A percentile compares a stretch with the other conserved stretches of the same genome.
Conservation (phyloP, 2,888 invertebrate species). For the Oligia latruncula region DNA sequence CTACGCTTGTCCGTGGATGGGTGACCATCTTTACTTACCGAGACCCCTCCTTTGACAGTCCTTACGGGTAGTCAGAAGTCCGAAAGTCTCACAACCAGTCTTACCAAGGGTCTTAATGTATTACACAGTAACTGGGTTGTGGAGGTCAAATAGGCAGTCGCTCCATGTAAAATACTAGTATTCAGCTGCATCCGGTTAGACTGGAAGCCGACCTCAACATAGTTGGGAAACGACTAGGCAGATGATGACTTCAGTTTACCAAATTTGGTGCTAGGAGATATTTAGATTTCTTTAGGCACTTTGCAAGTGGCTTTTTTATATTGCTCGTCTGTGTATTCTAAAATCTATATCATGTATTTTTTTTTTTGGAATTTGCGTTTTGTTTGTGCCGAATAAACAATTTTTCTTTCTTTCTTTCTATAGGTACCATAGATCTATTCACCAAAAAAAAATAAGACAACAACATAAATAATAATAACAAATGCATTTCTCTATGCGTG, state of each 20-base stretch:
- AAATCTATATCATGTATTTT: too few relatives aligned
- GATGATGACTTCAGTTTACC: background rate
- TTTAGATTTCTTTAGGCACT: background rate
- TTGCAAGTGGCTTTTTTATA: background rate
- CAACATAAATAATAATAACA: slow-evolving; percentile 80
- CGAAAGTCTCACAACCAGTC: background rate
- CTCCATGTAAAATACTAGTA: background rate
- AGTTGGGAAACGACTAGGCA: background rate
- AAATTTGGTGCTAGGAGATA: background rate
- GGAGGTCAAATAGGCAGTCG: background rate
- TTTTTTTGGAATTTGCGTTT: background rate
- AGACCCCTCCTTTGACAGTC: background rate
- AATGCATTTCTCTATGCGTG: slow-evolving; percentile 80
- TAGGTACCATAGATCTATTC: background rate
- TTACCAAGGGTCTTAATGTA: background rate
- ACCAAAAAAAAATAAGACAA: slow-evolving; percentile 24
- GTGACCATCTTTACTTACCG: background rate
- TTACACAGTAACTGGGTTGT: background rate
- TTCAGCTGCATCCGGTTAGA: background rate
- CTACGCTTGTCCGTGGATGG: background rate
- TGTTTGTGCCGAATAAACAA: background rate
- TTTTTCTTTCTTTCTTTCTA: background rate
- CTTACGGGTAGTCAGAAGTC: background rate
- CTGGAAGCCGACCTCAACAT: background rate
- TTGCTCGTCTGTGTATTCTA: too few relatives aligned